Conservation (phyloP, 2,113 vertebrate species). For the Nyctibius bracteatus region DNA sequence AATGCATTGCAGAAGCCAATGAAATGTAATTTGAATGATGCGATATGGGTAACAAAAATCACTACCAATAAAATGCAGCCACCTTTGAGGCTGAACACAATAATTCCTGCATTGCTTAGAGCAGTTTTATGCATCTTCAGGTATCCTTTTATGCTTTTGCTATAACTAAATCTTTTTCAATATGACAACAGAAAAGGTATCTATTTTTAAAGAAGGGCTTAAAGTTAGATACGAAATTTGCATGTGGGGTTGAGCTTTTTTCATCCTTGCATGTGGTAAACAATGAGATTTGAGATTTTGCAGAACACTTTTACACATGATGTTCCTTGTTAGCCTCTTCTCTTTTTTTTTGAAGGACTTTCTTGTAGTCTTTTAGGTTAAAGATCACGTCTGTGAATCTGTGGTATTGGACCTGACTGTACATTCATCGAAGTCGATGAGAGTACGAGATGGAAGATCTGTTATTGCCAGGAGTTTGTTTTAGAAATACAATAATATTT, state of each 20-base stretch:
- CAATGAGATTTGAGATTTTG: not conserved
- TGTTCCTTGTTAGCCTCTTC: not conserved
- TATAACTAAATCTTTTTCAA: not conserved
- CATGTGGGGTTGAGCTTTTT: not conserved
- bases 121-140: not conserved
- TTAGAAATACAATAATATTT: not conserved
- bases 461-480: not conserved
- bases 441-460: not conserved
- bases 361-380: not conserved
- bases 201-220: not conserved
- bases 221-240: not conserved
- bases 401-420: not conserved
- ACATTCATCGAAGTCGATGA: not conserved
- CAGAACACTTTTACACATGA: not conserved
- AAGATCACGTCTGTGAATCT: not conserved
- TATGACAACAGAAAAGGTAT: not conserved
- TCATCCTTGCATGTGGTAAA: not conserved
- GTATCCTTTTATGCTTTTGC: not conserved
- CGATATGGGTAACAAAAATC: not conserved
- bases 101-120: not conserved
- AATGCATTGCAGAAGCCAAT: not conserved
- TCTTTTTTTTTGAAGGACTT: not conserved
- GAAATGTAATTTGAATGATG: slow-evolving; percentile 10
- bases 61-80: not conserved
- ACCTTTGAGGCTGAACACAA: not conserved